Percentiles rank a stretch among this genome's conserved stretches.
These are phyloP conservation scores for Diarsia brunnea DNA, from an alignment of 2,888 invertebrate genomes.

Conservation along the genomic window DNA sequence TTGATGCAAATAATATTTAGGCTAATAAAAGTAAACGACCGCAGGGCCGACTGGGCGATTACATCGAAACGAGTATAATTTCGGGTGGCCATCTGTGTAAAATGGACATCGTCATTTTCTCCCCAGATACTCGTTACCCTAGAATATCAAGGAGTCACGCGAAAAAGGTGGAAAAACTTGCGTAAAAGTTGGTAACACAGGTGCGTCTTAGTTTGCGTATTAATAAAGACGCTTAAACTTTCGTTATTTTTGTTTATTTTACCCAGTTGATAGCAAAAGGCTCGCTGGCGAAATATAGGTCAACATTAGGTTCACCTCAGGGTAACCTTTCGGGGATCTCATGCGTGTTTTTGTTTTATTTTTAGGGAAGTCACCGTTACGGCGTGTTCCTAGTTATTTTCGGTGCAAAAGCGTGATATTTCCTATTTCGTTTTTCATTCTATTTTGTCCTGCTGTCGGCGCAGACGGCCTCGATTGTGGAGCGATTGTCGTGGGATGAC, in stretches of 20 bases:
- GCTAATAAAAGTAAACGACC: conserved; percentile 63
- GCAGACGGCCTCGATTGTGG: conserved; percentile 57
- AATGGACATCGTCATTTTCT: conserved; percentile 70
- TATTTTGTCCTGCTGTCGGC: conserved; percentile 56
- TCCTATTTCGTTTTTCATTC: conserved; percentile 53
- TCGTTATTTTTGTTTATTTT: conserved; percentile 13
- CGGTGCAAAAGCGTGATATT: conserved; percentile 35
- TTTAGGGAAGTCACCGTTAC: conserved; percentile 4
- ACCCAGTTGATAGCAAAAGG: background rate
- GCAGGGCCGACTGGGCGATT: conserved; percentile 53
- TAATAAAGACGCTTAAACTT: conserved; percentile 63
- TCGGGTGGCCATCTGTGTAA: conserved; percentile 69
- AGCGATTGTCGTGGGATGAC: conserved; percentile 73
- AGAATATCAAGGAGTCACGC: conserved; percentile 61
- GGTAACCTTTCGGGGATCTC: background rate
- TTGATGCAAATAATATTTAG: conserved; percentile 60
- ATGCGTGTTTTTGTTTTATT: background rate
- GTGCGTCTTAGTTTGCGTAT: conserved; percentile 76
- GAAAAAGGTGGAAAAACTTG: conserved; percentile 58
- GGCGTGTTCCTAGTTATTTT: conserved; percentile 24
- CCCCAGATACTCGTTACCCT: conserved; percentile 56
- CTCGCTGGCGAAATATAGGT: background rate
- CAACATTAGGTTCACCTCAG: background rate
- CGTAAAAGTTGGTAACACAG: conserved; percentile 56
- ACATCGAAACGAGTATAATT: conserved; percentile 66